Percentiles rank a stretch among this genome's conserved stretches.
These are phyloP conservation scores for Synergus laeviventris DNA, from an alignment of 2,888 invertebrate species.

Conservation along the genomic window DNA sequence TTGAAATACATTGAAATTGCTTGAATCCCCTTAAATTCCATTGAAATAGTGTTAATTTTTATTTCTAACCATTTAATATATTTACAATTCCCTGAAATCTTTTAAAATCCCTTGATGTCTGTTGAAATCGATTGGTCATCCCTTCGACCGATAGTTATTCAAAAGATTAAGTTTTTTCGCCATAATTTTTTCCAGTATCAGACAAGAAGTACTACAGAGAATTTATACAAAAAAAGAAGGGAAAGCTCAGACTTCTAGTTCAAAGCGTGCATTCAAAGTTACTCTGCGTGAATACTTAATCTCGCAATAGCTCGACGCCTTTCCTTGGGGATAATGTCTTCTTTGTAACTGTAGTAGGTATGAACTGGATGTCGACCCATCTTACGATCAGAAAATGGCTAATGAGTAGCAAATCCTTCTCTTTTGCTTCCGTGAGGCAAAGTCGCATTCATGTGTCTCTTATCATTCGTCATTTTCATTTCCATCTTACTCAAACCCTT, in stretches of 20 bases:
- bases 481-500: no score
- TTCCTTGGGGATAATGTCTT: not conserved
- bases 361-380: not conserved
- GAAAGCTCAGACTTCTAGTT: not conserved
- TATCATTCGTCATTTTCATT: not conserved
- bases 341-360: not conserved
- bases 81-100: no score
- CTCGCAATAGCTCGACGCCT: not conserved
- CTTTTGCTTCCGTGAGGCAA: not conserved
- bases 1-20: no score
- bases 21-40: no score
- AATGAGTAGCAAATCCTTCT: not conserved
- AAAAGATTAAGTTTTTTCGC: not conserved
- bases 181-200: not conserved
- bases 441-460: not conserved
- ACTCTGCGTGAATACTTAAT: not conserved
- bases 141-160: not conserved
- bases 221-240: not conserved
- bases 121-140: no score
- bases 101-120: no score
- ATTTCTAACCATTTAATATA: no score
- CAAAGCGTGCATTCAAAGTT: not conserved
- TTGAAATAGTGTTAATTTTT: no score
- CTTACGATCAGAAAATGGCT: not conserved
- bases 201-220: not conserved